These are phyloP conservation scores for Drosophila nigrodunni DNA, from an alignment of 1,140 invertebrate genomes.

Conservation along the genomic window DNA sequence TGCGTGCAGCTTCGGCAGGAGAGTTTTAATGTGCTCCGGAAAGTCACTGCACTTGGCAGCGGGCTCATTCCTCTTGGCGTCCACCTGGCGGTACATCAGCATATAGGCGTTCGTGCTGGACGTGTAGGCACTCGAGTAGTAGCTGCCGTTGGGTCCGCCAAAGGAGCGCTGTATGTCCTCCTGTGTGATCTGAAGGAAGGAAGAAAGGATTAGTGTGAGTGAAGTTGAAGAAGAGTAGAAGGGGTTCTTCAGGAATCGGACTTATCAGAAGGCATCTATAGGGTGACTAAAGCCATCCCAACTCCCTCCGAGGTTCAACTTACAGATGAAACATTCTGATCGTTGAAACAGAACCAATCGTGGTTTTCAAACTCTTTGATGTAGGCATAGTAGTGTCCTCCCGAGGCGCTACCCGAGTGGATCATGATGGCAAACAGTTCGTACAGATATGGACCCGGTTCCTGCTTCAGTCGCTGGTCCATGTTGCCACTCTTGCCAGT, in stretches of 20 bases:
- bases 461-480: conserved; percentile 63
- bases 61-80: conserved; percentile 89
- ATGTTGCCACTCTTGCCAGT: conserved; percentile 72
- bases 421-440: conserved; percentile 97
- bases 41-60: conserved; percentile 90
- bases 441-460: conserved; percentile 91
- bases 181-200: conserved; percentile 88
- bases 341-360: conserved; percentile 94
- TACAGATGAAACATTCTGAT: conserved; percentile 89
- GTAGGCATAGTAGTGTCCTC: conserved; percentile 97
- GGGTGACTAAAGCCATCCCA: no score
- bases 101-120: conserved; percentile 97
- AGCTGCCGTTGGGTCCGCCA: conserved; percentile 89
- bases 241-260: no score
- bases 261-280: no score
- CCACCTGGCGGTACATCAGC: conserved; percentile 95
- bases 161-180: conserved; percentile 94
- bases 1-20: conserved; percentile 88
- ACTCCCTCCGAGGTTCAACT: conserved; percentile 28
- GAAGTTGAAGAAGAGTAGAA: no score
- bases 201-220: not conserved
- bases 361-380: conserved; percentile 93
- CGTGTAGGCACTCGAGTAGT: conserved; percentile 91
- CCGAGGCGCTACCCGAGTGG: conserved; percentile 95
- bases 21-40: conserved; percentile 90